A percentile compares a stretch with the other conserved stretches of the same genome.
Conservation (phyloP, 2,113 vertebrate genomes). For the Apteryx owenii region DNA sequence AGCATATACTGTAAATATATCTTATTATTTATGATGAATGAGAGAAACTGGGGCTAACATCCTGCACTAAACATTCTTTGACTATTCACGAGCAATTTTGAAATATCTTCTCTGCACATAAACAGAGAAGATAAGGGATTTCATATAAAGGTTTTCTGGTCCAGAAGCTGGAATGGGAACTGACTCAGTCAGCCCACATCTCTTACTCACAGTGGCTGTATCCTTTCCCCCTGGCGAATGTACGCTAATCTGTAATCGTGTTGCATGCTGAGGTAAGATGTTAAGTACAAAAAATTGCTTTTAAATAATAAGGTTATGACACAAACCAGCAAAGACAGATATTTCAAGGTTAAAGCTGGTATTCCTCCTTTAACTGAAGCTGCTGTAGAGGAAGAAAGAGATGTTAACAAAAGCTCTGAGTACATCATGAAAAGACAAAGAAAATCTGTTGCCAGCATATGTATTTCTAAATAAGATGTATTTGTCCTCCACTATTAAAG, state of each 20-base stretch:
- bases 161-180: neutral
- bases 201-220: neutral
- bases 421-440: neutral
- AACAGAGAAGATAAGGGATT: neutral
- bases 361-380: neutral
- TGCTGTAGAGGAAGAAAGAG: neutral
- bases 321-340: neutral
- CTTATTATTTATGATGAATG: neutral
- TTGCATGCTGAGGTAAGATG: constrained; percentile 27
- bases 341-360: constrained; percentile 33
- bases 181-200: neutral
- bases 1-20: neutral
- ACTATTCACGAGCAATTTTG: neutral
- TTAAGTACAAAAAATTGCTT: constrained; percentile 46
- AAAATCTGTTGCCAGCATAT: neutral
- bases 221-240: neutral
- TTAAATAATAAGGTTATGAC: constrained; percentile 39
- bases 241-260: constrained; percentile 9
- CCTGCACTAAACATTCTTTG: neutral
- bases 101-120: neutral
- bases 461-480: neutral
- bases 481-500: neutral
- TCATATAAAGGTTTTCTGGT: neutral
- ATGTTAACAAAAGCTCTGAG: neutral
- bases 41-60: neutral